Base-by-base conservation (phyloP, 2,888 invertebrate genomes). In the Drosophila macrospina region DNA sequence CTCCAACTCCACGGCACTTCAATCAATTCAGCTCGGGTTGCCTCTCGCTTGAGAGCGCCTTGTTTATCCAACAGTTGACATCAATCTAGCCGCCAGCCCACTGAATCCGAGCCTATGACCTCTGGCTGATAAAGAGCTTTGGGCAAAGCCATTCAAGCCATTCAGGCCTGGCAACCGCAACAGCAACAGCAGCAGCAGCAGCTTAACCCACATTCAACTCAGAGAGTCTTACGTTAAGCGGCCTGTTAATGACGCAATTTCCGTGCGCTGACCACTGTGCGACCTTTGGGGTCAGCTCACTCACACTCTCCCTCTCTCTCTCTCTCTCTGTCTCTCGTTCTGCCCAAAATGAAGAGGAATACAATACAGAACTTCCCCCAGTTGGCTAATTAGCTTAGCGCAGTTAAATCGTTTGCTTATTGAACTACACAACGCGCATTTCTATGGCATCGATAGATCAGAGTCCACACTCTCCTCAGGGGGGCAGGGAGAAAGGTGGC, bases 221-320 rank as follows among this genome's bases (percentile, higher is more conserved):
- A 24, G 7, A 47, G 16, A 42, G 47, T 63, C 54, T 57, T 39
- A 52, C 59, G 62, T 80, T 76, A 77, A 88, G 83, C 80, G 86
- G 80, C 48, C 83, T 72, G 88, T 80, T 83, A 88, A 83, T 88
- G 83, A 83, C 88, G 83, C 88, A 72, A 83, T 88, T 83, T 88
- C 86, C 88, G 83, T 68, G 67, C 74, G 66, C 67, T 62, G 74
- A 57, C 63, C 76, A 65, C 59, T 52, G 45, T 50, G 57, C 63
- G 81, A 87, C 82, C 82, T 86, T 79, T 82, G 74, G 68, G 86
- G 67, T 80, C 86, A 74, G 44, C 42, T 37, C 16, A 16, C 24
- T 10, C 37, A 13, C 8, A 0, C 51, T 30, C n/a, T 10, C 13
- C 4, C 4, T 15, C 20, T 7, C 13, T 6, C 10, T 7, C 16